Conservation (phyloP, 2,113 vertebrate species). For the Gnathonemus longibarbis region DNA sequence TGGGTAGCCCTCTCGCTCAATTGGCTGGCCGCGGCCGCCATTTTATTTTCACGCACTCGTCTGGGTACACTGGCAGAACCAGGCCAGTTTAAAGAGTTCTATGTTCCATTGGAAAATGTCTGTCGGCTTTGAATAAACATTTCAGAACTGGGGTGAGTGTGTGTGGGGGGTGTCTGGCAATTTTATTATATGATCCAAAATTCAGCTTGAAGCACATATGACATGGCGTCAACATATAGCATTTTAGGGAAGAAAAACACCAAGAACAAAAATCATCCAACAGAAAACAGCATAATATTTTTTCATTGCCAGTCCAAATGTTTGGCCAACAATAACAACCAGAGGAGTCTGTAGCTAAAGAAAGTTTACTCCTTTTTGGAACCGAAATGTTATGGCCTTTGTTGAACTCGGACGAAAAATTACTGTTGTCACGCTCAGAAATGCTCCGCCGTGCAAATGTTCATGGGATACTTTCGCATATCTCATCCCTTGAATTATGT, state of each 20-base stretch:
- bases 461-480: slow-evolving; percentile 20
- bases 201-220: slow-evolving; percentile 41
- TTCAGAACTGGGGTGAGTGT: slow-evolving; percentile 25
- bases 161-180: slow-evolving; percentile 43
- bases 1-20: slow-evolving; percentile 17
- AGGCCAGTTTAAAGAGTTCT: not conserved
- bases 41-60: slow-evolving; percentile 16
- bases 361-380: slow-evolving; percentile 42
- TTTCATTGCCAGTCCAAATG: slow-evolving; percentile 39
- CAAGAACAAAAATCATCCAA: slow-evolving; percentile 25
- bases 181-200: slow-evolving; percentile 56
- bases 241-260: slow-evolving; percentile 34
- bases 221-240: slow-evolving; percentile 51
- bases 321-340: slow-evolving; percentile 52
- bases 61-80: not conserved
- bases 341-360: slow-evolving; percentile 43
- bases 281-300: slow-evolving; percentile 52
- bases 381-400: slow-evolving; percentile 43
- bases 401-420: slow-evolving; percentile 44
- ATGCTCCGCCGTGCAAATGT: slow-evolving; percentile 25
- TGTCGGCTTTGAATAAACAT: slow-evolving; percentile 48
- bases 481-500: slow-evolving; percentile 7
- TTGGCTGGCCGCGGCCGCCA: slow-evolving; percentile 1
- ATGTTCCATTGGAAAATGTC: slow-evolving; percentile 20
- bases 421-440: slow-evolving; percentile 33